Conservation (phyloP, 2,113 vertebrate species). For the Butorides virescens region DNA sequence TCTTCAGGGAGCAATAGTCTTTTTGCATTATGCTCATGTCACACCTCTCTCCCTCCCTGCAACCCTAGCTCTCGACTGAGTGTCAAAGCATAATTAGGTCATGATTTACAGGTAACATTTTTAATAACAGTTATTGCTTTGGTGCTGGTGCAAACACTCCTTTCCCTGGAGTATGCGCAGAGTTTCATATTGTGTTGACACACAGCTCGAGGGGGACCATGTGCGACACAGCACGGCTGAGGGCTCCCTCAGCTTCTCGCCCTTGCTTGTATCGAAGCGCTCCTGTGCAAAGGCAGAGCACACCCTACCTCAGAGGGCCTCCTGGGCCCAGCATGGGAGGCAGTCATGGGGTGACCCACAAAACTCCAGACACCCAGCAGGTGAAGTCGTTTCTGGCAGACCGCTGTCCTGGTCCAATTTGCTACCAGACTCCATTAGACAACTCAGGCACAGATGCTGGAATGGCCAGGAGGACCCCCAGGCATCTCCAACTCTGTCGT, state of each 20-base stretch:
- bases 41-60: not conserved
- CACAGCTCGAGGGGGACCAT: not conserved
- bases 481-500: not conserved
- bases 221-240: not conserved
- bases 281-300: not conserved
- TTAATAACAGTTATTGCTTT: slow-evolving; percentile 19
- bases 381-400: not conserved
- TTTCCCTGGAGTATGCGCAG: not conserved
- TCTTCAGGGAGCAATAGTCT: not conserved
- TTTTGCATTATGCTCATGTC: not conserved
- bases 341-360: not conserved
- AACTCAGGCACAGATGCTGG: not conserved
- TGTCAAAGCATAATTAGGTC: not conserved
- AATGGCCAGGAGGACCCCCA: not conserved
- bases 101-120: slow-evolving; percentile 1
- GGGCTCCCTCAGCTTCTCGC: not conserved
- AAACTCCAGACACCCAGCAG: not conserved
- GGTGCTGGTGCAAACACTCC: not conserved
- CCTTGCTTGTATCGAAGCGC: rapidly evolving
- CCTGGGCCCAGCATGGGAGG: not conserved
- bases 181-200: not conserved
- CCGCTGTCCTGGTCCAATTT: not conserved
- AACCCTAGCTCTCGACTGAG: not conserved
- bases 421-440: not conserved
- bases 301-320: not conserved